Evolutionary conservation across 2,888 invertebrate species (phyloP).

Genomic region (Flabesymbios commensalis): DNA sequence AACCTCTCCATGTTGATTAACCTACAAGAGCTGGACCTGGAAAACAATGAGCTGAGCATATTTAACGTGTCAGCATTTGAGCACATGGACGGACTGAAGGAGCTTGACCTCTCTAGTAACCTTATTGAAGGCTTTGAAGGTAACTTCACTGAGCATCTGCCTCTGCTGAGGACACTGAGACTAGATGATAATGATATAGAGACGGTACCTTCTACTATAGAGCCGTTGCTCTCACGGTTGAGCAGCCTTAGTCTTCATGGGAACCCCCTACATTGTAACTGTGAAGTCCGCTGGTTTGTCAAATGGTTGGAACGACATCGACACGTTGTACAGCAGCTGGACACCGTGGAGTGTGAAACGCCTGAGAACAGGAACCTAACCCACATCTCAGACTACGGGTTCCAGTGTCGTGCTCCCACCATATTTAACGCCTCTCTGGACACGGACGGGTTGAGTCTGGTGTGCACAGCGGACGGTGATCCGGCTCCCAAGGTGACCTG

Average conservation of each 20-base stretch:
- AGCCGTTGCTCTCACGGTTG: conserved; percentile 23
- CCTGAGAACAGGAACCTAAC: conserved; percentile 27
- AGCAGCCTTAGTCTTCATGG: conserved; percentile 21
- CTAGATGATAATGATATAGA: conserved; percentile 30
- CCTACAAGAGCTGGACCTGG: conserved; percentile 28
- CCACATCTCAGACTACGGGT: conserved; percentile 21
- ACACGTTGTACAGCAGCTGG: conserved; percentile 9
- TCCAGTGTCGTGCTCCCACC: conserved; percentile 28
- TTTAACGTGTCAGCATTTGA: conserved; percentile 23
- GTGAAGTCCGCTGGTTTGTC: conserved; percentile 34
- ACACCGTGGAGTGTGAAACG: conserved; percentile 21
- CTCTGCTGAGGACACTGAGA: conserved; percentile 13
- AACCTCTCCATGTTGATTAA: conserved; percentile 16
- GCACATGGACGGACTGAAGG: conserved; percentile 6
- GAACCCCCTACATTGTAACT: conserved; percentile 38
- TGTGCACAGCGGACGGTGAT: conserved; percentile 34
- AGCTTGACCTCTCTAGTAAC: conserved; percentile 29
- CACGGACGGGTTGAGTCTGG: conserved; percentile 24
- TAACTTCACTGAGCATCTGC: conserved; percentile 12
- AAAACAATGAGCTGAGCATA: conserved; percentile 22
- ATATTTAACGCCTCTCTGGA: conserved; percentile 33
- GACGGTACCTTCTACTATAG: conserved; percentile 22
- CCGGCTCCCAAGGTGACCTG: conserved; percentile 32
- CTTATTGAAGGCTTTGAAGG: conserved; percentile 20
- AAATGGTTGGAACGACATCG: conserved; percentile 25